Base-by-base conservation (phyloP, 2,113 vertebrate species). In the Cettia cetti region DNA sequence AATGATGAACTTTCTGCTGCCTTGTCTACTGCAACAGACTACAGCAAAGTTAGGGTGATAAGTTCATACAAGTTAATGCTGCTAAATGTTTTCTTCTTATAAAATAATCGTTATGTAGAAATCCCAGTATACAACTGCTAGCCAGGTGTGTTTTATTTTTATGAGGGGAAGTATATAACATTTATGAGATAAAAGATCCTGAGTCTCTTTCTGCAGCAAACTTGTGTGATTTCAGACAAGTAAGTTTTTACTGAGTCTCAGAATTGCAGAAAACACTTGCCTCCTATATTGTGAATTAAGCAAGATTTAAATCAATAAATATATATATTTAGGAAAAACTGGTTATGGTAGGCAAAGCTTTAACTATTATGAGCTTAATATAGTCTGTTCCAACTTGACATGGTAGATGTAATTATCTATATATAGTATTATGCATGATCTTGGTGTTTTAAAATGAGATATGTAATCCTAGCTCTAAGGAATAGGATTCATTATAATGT, bases 371-470 rank as follows among this genome's bases (percentile, higher is more conserved):
- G 49, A 89, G 61, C 86, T 88, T 88, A 92, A 83, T 90, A 80
- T 90, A 83, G 88, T 86, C 75, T 93, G 63, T 81, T 92, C 82
- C 76, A 81, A 75, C 71, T 94, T 3, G 6, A 88, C 80, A 11
- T 79, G 82, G 71, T 88, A 86, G 85, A 83, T 90, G 80, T 90
- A 92, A 95, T 94, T 94, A 95, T 89, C 89, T 96, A 65, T 93
- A 95, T 96, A 86, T 93, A 95, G 88, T 77, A 74, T 95, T 95
- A 81, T 86, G 69, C 79, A 74, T 92, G 84, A 85, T 92, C 86
- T 87, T 90, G 57, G 54, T 81, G 76, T 89, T 96, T 96, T 90
- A 92, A 95, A 97, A 92, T 89, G 86, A 95, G 86, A 71, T 93
- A 35, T 68, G 77, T 94, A 95, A 96, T 90, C 60, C 90, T 94